Evolutionary conservation across 2,888 invertebrate species (phyloP), one percentile per base, ranked within the genome.

Genomic region (Harpagoxenus sublaevis): DNA sequence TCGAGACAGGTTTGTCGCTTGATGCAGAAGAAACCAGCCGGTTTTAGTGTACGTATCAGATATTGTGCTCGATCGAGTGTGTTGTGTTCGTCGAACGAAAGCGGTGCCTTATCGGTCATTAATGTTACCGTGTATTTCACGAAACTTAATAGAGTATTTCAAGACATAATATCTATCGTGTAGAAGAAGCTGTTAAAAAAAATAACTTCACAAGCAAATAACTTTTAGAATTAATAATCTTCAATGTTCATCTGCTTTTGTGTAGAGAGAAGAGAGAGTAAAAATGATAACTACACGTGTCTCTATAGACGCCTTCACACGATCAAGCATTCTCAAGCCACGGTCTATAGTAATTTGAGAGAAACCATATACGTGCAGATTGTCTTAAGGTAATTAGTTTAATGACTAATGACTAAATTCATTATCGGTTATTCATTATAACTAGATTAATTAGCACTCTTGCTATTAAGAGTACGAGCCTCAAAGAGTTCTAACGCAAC

Each of bases 71-170:
- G 23, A 84, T 79, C 68, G 66, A 88, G 91, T 86, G 91, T 92
- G 91, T 90, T 86, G 91, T 92, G 91, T 90, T 90, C 91, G 83
- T 88, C 86, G 86, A 92, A 91, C 88, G 88, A 91, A 88, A 90
- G 86, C 82, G 82, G 45, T 55, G 77, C 66, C 63, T 71, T 55
- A 78, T 65, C 75, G 63, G 18, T 53, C 35, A 23, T 65, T 65
- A 63, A 77, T 65, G 12, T n/a, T 8, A 0, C 39, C 15, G 18
- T 5, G 9, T n/a, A n/a, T n/a, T 42, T 35, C 2, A 35, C 35
- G 10, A 48, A 75, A 62, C 3, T 74, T 45, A 74, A 45, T 23
- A 48, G 42, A 31, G n/a, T 45, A 62, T 51, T 35, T 31, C 12
- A 8, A 35, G 45, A 35, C n/a, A 48, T 45, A 73, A 73, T 31